These are phyloP conservation scores for Acrobasis repandana DNA, from an alignment of 2,888 invertebrate species.

Conservation along the genomic window DNA sequence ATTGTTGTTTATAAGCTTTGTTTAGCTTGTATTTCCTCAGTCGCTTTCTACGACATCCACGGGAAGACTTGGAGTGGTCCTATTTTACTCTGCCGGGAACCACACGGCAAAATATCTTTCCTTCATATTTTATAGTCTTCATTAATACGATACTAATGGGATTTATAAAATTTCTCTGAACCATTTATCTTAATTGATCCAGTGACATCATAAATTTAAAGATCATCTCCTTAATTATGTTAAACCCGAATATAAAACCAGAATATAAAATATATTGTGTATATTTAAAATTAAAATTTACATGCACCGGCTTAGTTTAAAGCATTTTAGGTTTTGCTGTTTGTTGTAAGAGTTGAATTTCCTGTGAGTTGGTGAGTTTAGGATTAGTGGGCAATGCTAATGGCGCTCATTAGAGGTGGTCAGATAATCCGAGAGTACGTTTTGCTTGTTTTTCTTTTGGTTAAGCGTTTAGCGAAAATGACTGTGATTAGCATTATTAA, in stretches of 20 bases:
- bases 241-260: background rate
- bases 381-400: constrained; percentile 49
- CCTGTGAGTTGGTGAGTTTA: constrained; percentile 17
- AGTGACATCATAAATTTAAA: background rate
- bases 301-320: background rate
- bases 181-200: background rate
- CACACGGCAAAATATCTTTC: too few species aligned
- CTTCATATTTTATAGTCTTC: too few species aligned
- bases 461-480: constrained; percentile 8
- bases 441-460: constrained; percentile 18
- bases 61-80: too few species aligned
- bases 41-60: too few species aligned
- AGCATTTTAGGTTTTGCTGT: background rate
- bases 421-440: constrained; percentile 24
- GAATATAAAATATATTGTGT: constrained; percentile 4
- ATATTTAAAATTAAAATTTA: constrained; percentile 15
- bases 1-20: too few species aligned
- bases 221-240: constrained; percentile 16
- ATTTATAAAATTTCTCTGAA: background rate
- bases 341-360: constrained; percentile 2
- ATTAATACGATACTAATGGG: constrained; percentile 37
- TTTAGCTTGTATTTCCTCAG: too few species aligned
- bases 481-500: background rate
- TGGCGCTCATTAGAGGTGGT: constrained; percentile 50
- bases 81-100: too few species aligned